Evolutionary conservation across 2,888 invertebrate genomes (phyloP).

Genomic region (Zaprionus bogoriensis): DNA sequence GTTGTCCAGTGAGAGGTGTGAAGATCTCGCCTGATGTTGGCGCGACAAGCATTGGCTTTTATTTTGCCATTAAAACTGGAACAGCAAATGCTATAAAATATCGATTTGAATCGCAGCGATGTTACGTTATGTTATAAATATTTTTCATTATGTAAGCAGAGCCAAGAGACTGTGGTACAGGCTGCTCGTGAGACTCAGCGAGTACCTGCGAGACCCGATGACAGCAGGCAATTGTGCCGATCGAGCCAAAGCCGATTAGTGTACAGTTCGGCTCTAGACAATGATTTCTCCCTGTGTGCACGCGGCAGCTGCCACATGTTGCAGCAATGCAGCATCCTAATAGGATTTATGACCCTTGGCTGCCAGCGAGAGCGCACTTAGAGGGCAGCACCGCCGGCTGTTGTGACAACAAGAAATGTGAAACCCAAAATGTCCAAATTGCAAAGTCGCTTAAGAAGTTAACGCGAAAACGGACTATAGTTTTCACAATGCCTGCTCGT

Average conservation of each 20-base stretch:
- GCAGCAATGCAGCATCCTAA: constrained; percentile 41
- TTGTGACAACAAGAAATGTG: constrained; percentile 70
- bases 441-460: constrained; percentile 54
- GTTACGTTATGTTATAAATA: too few species aligned
- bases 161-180: too few species aligned
- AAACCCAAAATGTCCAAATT: constrained; percentile 31
- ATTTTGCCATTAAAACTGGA: constrained; percentile 16
- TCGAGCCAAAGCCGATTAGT: constrained; percentile 61
- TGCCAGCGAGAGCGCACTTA: constrained; percentile 28
- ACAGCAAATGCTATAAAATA: neutral
- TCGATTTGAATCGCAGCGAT: neutral
- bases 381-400: constrained; percentile 53
- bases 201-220: constrained; percentile 51
- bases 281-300: neutral
- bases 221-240: constrained; percentile 59
- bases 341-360: constrained; percentile 67
- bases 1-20: constrained; percentile 47
- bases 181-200: too few species aligned
- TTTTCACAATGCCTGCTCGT: neutral
- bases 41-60: constrained; percentile 33
- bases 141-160: too few species aligned
- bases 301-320: constrained; percentile 56
- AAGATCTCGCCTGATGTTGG: constrained; percentile 34
- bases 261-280: constrained; percentile 22
- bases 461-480: constrained; percentile 40